Evolutionary conservation across 2,888 invertebrate genomes (phyloP).

Genomic region (Spilosoma lubricipeda): DNA sequence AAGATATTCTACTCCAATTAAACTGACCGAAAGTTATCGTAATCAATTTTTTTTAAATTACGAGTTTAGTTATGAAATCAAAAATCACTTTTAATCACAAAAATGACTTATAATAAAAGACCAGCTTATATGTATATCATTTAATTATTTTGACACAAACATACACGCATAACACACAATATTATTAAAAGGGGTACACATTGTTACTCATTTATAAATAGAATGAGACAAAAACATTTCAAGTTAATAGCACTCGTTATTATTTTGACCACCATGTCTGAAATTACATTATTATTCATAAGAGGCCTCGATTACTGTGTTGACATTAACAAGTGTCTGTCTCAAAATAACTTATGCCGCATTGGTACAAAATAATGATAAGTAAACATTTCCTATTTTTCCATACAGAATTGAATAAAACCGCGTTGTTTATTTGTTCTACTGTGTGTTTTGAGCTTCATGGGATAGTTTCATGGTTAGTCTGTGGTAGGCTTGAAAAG

Average conservation of each 20-base stretch:
- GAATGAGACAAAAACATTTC: constrained; percentile 27
- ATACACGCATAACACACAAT: not conserved
- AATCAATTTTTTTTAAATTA: too few species aligned
- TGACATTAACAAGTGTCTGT: constrained; percentile 48
- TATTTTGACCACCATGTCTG: constrained; percentile 36
- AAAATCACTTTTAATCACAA: not conserved
- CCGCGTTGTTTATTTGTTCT: not conserved
- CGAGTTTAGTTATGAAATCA: too few species aligned
- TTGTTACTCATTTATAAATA: constrained; percentile 5
- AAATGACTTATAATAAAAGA: not conserved
- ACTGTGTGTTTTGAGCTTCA: constrained; percentile 22
- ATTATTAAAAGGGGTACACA: constrained; percentile 1
- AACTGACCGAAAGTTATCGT: too few species aligned
- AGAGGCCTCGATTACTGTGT: constrained; percentile 50
- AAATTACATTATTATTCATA: constrained; percentile 38
- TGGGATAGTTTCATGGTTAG: constrained; percentile 22
- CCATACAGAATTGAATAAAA: constrained; percentile 18
- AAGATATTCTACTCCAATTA: too few species aligned
- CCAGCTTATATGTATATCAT: not conserved
- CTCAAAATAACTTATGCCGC: constrained; percentile 42
- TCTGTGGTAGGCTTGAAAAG: constrained; percentile 29
- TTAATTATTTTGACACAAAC: not conserved
- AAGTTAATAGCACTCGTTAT: constrained; percentile 16
- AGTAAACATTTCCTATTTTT: constrained; percentile 49
- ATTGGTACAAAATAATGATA: constrained; percentile 51